These are phyloP conservation scores for Ophioninae sp. DNA, from an alignment of 2,888 invertebrate species.

Conservation along the genomic window DNA sequence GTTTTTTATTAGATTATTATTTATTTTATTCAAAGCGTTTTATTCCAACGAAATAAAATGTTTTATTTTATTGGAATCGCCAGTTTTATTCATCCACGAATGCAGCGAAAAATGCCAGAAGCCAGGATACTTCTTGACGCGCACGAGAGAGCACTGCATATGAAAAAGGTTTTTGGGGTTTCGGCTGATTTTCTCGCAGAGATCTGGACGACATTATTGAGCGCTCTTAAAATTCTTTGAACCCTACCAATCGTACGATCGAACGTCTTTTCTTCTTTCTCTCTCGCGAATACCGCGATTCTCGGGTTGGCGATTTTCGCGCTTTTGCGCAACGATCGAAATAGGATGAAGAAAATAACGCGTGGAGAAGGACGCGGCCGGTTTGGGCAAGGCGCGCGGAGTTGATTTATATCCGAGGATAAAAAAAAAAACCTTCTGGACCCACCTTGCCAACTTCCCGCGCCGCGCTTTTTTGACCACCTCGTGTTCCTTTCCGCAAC, in stretches of 20 bases:
- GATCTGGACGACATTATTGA: too few species aligned
- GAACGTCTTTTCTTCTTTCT: not conserved
- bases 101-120: too few species aligned
- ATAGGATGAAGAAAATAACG: constrained; percentile 41
- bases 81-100: too few species aligned
- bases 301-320: constrained; percentile 11
- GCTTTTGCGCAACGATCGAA: constrained; percentile 15
- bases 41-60: too few species aligned
- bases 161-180: too few species aligned
- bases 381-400: constrained; percentile 60
- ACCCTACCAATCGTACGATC: not conserved
- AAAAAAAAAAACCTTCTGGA: constrained; percentile 64
- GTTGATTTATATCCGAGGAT: constrained; percentile 77
- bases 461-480: constrained; percentile 23
- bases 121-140: too few species aligned
- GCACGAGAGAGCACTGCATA: too few species aligned
- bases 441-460: constrained; percentile 19
- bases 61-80: too few species aligned
- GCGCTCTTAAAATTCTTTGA: not conserved
- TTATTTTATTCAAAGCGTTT: too few species aligned
- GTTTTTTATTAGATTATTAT: too few species aligned
- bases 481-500: not conserved
- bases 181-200: too few species aligned
- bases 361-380: constrained; percentile 37
- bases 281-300: not conserved